Conservation (phyloP, 2,888 invertebrate genomes). For the Charanyca ferruginea region DNA sequence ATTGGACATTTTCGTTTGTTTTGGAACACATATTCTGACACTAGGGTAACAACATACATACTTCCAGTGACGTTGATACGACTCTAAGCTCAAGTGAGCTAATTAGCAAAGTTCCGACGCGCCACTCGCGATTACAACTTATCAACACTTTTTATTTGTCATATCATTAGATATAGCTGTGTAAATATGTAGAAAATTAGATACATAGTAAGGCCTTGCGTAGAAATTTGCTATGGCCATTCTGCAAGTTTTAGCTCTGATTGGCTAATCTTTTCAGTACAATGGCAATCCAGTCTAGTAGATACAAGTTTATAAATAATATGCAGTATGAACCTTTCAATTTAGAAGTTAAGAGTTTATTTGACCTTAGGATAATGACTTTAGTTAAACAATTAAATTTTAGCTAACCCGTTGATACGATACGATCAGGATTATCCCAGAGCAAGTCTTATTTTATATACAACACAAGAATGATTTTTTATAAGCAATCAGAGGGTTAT, state of each 20-base stretch:
- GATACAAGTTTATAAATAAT: slow-evolving; percentile 45
- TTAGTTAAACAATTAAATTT: slow-evolving; percentile 7
- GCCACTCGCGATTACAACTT: no score
- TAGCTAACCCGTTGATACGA: background rate
- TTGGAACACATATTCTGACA: no score
- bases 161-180: no score
- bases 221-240: slow-evolving; percentile 26
- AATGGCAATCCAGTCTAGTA: slow-evolving; percentile 8
- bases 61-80: no score
- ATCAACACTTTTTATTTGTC: no score
- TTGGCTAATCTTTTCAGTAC: background rate
- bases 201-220: slow-evolving; percentile 32
- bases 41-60: no score
- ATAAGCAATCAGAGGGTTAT: background rate
- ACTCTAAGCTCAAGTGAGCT: no score
- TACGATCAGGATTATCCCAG: background rate
- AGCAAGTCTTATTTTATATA: background rate
- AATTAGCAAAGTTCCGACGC: no score
- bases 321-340: slow-evolving; percentile 27
- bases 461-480: background rate
- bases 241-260: background rate
- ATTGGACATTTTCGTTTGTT: no score
- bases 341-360: slow-evolving; percentile 19
- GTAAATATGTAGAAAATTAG: slow-evolving; percentile 21
- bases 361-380: slow-evolving; percentile 23